phyloP scores from a whole-genome alignment of 2,888 invertebrate genomes.

The Oscheius sp. region DNA sequence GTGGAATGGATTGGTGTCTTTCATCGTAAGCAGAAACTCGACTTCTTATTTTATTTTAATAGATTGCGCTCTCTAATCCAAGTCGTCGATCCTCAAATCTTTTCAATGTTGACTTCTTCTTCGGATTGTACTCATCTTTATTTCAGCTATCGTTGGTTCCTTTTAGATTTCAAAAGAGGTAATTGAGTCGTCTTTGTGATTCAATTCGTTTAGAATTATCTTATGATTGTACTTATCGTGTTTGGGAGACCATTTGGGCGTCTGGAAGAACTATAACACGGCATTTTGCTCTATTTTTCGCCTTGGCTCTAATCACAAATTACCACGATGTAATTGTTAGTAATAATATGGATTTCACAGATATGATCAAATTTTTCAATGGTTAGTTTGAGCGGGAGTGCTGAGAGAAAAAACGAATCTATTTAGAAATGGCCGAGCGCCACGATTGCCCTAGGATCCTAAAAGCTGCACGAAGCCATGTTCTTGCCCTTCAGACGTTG shows the following conservation, averaged over 20 bases:
- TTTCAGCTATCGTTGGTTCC: constrained; percentile 96
- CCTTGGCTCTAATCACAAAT: constrained; percentile 87
- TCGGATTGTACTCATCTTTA: constrained; percentile 97
- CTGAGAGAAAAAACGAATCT: background rate
- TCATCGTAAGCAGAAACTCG: too few species aligned
- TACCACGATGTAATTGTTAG: constrained; percentile 89
- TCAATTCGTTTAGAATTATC: constrained; percentile 79
- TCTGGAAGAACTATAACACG: constrained; percentile 85
- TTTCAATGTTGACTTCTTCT: constrained; percentile 80
- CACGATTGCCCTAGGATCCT: constrained; percentile 87
- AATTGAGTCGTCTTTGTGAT: constrained; percentile 1
- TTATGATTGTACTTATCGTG: constrained; percentile 89
- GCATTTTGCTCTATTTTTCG: constrained; percentile 91
- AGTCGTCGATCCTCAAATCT: constrained; percentile 60
- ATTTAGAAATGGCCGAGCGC: constrained; percentile 92
- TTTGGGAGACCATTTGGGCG: constrained; percentile 97
- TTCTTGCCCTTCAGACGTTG: constrained; percentile 81
- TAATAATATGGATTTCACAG: constrained; percentile 96
- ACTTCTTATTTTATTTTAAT: too few species aligned
- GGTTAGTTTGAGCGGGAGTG: constrained; percentile 78
- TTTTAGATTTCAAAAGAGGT: constrained; percentile 90
- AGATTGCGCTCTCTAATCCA: constrained; percentile 82
- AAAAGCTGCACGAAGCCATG: constrained; percentile 84
- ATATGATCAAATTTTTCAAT: constrained; percentile 96
- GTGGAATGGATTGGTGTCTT: constrained; percentile 93